phyloP scores from a whole-genome alignment of 2,888 invertebrate species.

The Cyclophora punctaria region DNA sequence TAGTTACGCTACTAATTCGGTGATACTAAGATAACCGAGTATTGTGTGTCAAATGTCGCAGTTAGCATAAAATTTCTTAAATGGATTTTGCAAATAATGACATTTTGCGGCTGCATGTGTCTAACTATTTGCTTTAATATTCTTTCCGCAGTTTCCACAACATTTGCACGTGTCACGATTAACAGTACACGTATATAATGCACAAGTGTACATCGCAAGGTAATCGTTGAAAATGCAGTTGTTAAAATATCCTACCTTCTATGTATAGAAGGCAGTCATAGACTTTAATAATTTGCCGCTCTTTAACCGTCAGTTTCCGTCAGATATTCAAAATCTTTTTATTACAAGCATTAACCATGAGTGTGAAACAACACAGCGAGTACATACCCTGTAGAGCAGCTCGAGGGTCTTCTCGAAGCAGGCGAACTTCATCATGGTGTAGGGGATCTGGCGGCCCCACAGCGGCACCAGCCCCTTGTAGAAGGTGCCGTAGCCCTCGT shows the following conservation, averaged over 20 bases:
- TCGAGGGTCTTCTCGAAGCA: slow-evolving; percentile 98
- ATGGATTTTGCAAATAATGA: too few relatives aligned
- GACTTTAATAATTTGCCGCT: too few relatives aligned
- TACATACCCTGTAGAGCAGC: slow-evolving; percentile 83
- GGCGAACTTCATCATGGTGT: slow-evolving; percentile 99
- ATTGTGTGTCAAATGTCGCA: too few relatives aligned
- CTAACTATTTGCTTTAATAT: too few relatives aligned
- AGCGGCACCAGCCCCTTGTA: slow-evolving; percentile 97
- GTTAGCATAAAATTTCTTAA: too few relatives aligned
- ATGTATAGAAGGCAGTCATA: neutral
- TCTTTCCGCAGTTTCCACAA: neutral
- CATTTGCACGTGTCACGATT: slow-evolving; percentile 1
- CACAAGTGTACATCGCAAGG: neutral
- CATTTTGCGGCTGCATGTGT: too few relatives aligned
- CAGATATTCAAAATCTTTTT: too few relatives aligned
- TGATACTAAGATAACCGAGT: too few relatives aligned
- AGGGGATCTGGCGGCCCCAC: slow-evolving; percentile 98
- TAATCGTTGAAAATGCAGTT: neutral
- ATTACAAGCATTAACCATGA: too few relatives aligned
- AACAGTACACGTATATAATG: neutral
- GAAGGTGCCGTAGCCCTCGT: slow-evolving; percentile 93
- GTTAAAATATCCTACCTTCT: too few relatives aligned
- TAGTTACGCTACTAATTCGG: too few relatives aligned
- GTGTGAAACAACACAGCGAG: neutral
- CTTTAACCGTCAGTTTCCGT: too few relatives aligned